phyloP scores from a whole-genome alignment of 2,888 invertebrate species.

The Marronus borbonicus region DNA sequence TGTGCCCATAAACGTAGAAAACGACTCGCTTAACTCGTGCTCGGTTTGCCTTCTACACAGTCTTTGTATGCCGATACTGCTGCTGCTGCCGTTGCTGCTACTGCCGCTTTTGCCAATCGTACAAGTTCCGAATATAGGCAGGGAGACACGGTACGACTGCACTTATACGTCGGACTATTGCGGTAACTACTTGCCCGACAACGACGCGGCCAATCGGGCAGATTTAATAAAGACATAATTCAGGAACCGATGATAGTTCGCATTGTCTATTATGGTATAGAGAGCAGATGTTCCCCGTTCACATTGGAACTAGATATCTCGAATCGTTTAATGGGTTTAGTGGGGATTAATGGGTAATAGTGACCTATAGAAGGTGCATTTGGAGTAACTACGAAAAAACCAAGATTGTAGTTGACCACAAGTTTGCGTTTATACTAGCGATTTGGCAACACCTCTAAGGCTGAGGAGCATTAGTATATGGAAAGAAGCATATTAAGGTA shows the following conservation, averaged over 20 bases:
- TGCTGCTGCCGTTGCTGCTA: background rate
- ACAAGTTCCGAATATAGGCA: conserved; percentile 37
- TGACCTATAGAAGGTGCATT: no score
- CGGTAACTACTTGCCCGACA: conserved; percentile 11
- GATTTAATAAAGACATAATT: conserved; percentile 51
- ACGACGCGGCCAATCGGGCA: background rate
- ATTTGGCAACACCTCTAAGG: no score
- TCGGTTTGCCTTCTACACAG: background rate
- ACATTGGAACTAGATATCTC: background rate
- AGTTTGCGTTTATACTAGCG: no score
- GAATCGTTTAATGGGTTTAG: conserved; percentile 8
- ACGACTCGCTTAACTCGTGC: conserved; percentile 17
- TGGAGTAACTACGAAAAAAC: no score
- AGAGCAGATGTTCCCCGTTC: conserved; percentile 32
- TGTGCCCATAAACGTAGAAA: conserved; percentile 38
- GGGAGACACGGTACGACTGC: background rate
- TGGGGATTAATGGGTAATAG: no score
- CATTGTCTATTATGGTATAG: conserved; percentile 30
- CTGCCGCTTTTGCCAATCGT: background rate
- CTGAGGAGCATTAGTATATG: no score
- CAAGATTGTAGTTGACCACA: no score
- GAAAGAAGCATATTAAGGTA: no score
- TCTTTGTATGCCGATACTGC: background rate
- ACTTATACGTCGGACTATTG: conserved; percentile 14
- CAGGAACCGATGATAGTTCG: conserved; percentile 44